Evolutionary conservation across 1,140 invertebrate genomes (phyloP), one percentile per base, ranked within the genome.

Genomic region (Odontomachus brunneus): DNA sequence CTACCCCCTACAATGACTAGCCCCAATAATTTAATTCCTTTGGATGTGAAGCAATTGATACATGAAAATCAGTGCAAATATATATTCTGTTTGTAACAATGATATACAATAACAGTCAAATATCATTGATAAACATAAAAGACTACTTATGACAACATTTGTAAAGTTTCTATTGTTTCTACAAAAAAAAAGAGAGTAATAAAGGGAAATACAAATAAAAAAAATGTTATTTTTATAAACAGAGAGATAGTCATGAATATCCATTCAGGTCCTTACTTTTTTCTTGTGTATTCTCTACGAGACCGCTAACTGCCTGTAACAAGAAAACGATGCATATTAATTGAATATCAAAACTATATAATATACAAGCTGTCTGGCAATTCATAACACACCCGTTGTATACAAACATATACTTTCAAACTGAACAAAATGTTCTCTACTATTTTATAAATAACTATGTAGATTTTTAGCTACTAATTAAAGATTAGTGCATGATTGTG

Each of bases 251-350:
- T 91, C 63, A 89, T 85, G 88, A 93, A 92, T 94, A 94, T 93
- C 94, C 94, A 90, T 94, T 94, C 84, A 93, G 89, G 91, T 93
- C 92, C 93, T 95, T 95, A 96, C 95, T 95, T 95, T 96, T 97
- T 92, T 97, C 96, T 92, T 95, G 95, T 85, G 94, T 94, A 91
- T 95, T 95, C 91, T 97, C 96, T 82, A 96, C 95, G 66, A 97
- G 94, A 71, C 97, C 97, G 94, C 97, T 97, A 3, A 98, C 97
- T 91, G 97, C 97, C 97, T 98, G 93, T 74, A 91, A 93, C 29
- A 89, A 84, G 73, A 85, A 78, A 78, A 62, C 65, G 74, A 82
- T 78, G 69, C 74, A 83, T 72, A 19, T 49, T 19, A 55, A 44
- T 73, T 33, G 33, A 44, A 65, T 59, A 73, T 15, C 3, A 57